Base-by-base conservation (phyloP, 1,140 invertebrate genomes). In the Nomia melanderi region DNA sequence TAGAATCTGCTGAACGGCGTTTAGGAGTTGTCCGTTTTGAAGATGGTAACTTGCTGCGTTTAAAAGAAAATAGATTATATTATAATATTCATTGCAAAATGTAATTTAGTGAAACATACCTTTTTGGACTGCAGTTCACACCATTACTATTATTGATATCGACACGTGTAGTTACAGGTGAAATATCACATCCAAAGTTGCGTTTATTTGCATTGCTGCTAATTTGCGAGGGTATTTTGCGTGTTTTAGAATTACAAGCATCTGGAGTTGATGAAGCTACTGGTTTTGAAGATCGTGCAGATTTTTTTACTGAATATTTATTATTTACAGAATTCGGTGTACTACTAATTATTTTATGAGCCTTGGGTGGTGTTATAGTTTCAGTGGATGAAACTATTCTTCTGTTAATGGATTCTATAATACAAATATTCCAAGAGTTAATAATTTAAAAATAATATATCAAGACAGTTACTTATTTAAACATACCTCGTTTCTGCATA, bases 231-330 rank as follows among this genome's bases (percentile, higher is more conserved):
- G 65, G 59, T 17, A 23, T 6, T 12, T 23, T 69, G 29, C 27
- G 57, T 0, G 41, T 14, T 53, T 57, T 74, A 12, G 9, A 39
- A 23, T 71, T 78, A 1, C 67, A 39, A 29, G 59, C 47, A 60
- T 90, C 89, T 56, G 90, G 90, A 8, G 90, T 91, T 7, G 90
- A 90, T 0, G 90, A 87, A 25, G 90, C 90, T 1, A 87, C 76
- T 20, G 90, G 90, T 56, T 87, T 88, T 11, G 77, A 74, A 29
- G 79, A 63, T 65, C 85, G 86, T 6, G 79, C 36, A 8, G 76
- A 60, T 63, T 81, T 88, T 41, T 77, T 86, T 8, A 54, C 6
- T 20, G 44, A 1, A 14, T 6, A n/a, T 80, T 17, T 25, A 27
- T 53, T 59, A 9, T 72, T 33, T 5, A 27, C 54, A 0, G 81